Evolutionary conservation across 2,797 vertebrate genomes (phyloP).

Genomic region (Enteromius mattozi): DNA sequence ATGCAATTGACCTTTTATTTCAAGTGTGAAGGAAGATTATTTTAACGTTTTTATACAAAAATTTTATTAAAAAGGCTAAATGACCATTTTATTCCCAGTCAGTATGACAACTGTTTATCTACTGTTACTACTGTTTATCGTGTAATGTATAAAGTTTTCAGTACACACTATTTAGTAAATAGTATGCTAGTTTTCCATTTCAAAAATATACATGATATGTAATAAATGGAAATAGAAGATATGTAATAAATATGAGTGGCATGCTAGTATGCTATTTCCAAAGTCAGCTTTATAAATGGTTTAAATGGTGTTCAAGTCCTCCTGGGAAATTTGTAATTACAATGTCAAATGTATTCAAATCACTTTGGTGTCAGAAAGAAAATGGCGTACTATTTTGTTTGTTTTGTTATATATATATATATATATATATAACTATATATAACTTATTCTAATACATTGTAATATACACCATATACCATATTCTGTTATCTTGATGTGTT

Average conservation of each 20-base stretch:
- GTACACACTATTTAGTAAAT: not conserved
- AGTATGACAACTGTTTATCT: not conserved
- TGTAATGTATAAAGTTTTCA: not conserved
- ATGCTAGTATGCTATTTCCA: not conserved
- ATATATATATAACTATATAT: no score
- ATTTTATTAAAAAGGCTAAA: not conserved
- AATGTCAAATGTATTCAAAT: not conserved
- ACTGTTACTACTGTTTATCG: not conserved
- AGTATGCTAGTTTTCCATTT: constrained; percentile 2
- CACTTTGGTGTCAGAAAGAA: not conserved
- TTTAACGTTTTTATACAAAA: not conserved
- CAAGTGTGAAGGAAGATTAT: not conserved
- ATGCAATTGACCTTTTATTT: not conserved
- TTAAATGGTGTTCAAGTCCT: not conserved
- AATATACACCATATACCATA: not conserved
- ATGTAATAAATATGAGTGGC: not conserved
- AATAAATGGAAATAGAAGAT: not conserved
- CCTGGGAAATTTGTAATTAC: not conserved
- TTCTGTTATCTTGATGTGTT: constrained; percentile 6
- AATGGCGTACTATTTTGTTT: no score
- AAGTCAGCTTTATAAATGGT: not conserved
- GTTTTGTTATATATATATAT: no score
- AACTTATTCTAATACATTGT: no score
- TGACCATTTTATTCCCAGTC: not conserved
- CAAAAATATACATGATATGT: not conserved